phyloP scores from a whole-genome alignment of 2,113 vertebrate genomes.

The Rhynchopsitta pachyrhyncha region DNA sequence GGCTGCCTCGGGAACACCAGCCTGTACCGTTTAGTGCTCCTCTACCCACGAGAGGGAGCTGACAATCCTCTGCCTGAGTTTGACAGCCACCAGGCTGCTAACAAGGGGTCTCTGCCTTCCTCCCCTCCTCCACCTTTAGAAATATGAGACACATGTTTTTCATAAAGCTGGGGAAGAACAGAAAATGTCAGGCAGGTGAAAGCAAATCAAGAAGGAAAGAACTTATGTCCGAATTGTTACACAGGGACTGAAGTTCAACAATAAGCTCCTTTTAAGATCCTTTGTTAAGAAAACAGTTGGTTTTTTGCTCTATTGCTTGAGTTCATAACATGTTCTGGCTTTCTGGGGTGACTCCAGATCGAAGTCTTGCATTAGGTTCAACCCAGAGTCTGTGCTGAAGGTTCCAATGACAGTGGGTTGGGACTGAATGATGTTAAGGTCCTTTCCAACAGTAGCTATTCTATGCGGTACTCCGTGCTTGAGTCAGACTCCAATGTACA shows the following conservation, averaged over 20 bases:
- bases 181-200: not conserved
- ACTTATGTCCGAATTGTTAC: not conserved
- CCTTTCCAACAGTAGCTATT: not conserved
- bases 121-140: not conserved
- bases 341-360: not conserved
- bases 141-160: not conserved
- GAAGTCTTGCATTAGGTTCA: not conserved
- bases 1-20: not conserved
- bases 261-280: not conserved
- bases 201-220: not conserved
- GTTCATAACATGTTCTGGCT: not conserved
- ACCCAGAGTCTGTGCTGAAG: not conserved
- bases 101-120: not conserved
- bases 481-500: not conserved
- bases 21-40: not conserved
- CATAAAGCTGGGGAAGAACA: not conserved
- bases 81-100: not conserved
- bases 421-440: not conserved
- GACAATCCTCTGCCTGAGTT: not conserved
- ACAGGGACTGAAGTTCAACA: not conserved
- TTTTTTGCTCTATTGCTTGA: not conserved
- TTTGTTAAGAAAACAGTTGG: not conserved
- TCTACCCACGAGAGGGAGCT: slow-evolving; percentile 54
- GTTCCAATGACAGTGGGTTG: not conserved
- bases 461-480: not conserved